A percentile compares a stretch with the other conserved stretches of the same genome.
Evolutionary conservation across 2,888 invertebrate species (phyloP).

Genomic region (Invenusta paracnida): DNA sequence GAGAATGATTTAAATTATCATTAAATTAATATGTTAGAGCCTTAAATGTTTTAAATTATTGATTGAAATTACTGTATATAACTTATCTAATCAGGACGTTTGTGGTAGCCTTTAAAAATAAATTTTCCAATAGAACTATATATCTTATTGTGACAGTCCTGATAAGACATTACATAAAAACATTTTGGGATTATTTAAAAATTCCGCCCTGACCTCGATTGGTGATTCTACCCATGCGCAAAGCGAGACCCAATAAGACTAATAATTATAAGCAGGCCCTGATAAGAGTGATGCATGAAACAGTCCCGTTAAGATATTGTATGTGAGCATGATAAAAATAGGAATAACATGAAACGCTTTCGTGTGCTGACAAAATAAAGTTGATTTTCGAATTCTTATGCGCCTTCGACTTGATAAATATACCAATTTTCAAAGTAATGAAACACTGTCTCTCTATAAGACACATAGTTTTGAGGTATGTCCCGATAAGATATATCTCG

Average conservation of each 20-base stretch:
- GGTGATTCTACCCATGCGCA: too few species aligned
- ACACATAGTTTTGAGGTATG: neutral
- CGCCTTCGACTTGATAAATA: neutral
- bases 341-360: neutral
- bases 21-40: too few species aligned
- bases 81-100: too few species aligned
- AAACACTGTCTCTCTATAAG: neutral
- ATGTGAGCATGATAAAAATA: neutral
- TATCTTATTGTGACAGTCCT: too few species aligned
- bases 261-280: neutral
- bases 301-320: neutral
- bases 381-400: neutral
- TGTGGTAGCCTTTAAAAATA: too few species aligned
- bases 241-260: neutral
- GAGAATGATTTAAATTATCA: too few species aligned
- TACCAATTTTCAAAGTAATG: neutral
- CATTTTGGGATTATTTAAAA: neutral
- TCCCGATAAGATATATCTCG: neutral
- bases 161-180: neutral
- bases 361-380: neutral
- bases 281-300: neutral
- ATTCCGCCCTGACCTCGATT: too few species aligned
- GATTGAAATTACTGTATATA: too few species aligned
- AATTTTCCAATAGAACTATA: too few species aligned
- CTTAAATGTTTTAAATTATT: too few species aligned